Conservation (phyloP, 1,140 invertebrate species). For the Drosophila novamexicana region DNA sequence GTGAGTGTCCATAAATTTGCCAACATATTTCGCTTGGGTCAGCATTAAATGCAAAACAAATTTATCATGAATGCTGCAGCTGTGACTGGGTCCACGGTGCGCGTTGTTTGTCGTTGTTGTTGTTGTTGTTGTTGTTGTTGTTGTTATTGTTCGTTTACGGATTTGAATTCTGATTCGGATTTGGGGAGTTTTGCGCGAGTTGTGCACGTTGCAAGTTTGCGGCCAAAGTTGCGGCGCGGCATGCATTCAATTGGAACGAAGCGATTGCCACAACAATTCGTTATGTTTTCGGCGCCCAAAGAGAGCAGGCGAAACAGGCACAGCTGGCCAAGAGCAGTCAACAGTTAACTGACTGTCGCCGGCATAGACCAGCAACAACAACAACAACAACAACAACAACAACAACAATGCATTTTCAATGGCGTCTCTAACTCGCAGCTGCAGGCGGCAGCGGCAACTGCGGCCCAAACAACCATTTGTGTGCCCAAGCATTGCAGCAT, state of each 20-base stretch:
- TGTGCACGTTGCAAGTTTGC: conserved; percentile 41
- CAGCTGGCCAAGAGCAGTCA: conserved; percentile 64
- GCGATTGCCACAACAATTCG: conserved; percentile 82
- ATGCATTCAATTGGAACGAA: conserved; percentile 81
- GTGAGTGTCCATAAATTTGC: conserved; percentile 43
- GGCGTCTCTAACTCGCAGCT: conserved; percentile 70
- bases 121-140: conserved; percentile 5
- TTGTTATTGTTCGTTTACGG: not conserved
- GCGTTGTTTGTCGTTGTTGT: not conserved
- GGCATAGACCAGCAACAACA: conserved; percentile 34
- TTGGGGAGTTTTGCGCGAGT: conserved; percentile 42
- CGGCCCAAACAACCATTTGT: conserved; percentile 58
- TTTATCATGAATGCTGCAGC: conserved; percentile 49
- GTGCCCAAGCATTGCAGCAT: conserved; percentile 61
- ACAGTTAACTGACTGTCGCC: conserved; percentile 67
- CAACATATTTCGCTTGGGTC: conserved; percentile 47
- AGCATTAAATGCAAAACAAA: conserved; percentile 56
- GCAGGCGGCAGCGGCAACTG: conserved; percentile 52
- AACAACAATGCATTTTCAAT: conserved; percentile 70
- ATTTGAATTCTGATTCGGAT: conserved; percentile 39
- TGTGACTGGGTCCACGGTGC: not conserved
- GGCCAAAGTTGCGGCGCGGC: conserved; percentile 63
- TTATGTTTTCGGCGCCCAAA: conserved; percentile 78
- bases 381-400: conserved; percentile 44
- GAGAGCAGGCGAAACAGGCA: conserved; percentile 30